Conservation (phyloP, 2,113 vertebrate genomes). For the Catharus fuscescens region DNA sequence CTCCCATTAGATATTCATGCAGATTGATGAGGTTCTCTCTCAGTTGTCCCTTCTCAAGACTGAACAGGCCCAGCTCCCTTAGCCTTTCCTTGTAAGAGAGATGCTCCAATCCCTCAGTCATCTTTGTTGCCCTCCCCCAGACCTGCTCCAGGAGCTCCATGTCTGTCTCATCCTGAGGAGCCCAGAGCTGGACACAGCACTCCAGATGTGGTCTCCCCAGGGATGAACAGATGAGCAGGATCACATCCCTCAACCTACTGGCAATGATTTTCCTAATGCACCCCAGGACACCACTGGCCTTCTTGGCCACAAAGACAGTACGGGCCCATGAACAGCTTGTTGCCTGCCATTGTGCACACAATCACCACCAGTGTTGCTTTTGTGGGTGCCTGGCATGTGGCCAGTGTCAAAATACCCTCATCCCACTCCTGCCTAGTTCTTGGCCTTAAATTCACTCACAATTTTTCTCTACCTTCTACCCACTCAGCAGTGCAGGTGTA, state of each 20-base stretch:
- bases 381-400: not conserved
- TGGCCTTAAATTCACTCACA: not conserved
- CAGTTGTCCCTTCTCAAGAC: not conserved
- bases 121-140: not conserved
- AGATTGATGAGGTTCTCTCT: not conserved
- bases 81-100: not conserved
- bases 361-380: not conserved
- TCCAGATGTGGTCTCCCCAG: not conserved
- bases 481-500: not conserved
- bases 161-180: not conserved
- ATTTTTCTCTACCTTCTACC: not conserved
- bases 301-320: not conserved
- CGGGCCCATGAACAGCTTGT: not conserved
- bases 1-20: not conserved
- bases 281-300: fast-evolving
- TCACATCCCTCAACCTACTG: fast-evolving
- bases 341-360: not conserved
- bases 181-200: not conserved
- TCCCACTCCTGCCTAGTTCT: not conserved
- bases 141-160: not conserved
- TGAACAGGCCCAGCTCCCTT: not conserved
- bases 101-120: too few species aligned
- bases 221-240: not conserved
- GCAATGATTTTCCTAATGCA: fast-evolving
- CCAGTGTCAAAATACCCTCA: not conserved